Base-by-base conservation (phyloP, 64 coral and sea anemone species). In the Catalaphyllia jardinei region DNA sequence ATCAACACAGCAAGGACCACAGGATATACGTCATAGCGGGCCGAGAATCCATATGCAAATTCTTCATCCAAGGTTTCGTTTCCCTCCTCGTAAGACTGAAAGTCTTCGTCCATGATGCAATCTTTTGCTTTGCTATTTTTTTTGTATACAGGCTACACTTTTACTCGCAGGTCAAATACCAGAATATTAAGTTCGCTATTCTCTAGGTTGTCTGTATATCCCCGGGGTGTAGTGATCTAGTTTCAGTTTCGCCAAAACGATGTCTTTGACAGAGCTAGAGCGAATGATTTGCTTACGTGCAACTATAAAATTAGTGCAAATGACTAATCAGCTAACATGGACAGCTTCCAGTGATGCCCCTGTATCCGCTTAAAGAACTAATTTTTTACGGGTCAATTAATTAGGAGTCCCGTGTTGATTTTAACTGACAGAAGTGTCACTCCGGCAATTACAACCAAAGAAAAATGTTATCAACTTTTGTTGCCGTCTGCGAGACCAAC, bases 1-100 rank as follows among this genome's bases (percentile, higher is more conserved):
- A 94, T 94, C 24, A 78, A 50, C 31, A 79, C 33, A 2, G 87
- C 82, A 52, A 94, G 33, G 22, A 94, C 20, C 42, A 94, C 79
- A 0, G 93, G 93, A 46, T 90, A 87, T 7, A 79, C 55, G 49
- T 94, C 93, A 30, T 74, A 89, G 52, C 17, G 52, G 1, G 81
- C 57, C 10, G 17, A 75, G 49, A 94, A 94, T 50, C 88, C 78
- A 22, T 55, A 20, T 5, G 28, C 5, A 10, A 46, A 38, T 24
- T 65, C 29, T n/a, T 88, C 73, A 29, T 87, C 91, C 55, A 87
- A 35, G 14, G 46, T 50, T 20, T 39, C 73, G 31, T 20, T 76
- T 38, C 31, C 73, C 19, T 76, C 35, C 7, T n/a, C 63, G 8
- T 67, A 8, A 22, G 4, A 67, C 63, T 76, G 38, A 16, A 49